Base-by-base conservation (phyloP, 2,113 vertebrate genomes). In the Tonatia bakeri region DNA sequence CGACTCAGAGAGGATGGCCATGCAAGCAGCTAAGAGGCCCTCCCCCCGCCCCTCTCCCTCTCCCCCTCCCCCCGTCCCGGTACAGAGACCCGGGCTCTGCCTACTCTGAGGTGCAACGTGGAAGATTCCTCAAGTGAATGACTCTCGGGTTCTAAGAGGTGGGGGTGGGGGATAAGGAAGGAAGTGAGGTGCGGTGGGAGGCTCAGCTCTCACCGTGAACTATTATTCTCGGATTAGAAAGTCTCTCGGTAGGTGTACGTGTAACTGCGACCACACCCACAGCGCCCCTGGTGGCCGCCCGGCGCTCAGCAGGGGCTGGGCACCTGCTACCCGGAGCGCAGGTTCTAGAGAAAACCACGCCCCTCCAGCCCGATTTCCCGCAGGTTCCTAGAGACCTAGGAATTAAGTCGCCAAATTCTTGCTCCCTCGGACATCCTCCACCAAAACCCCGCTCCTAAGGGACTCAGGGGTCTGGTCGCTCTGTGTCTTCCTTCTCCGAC, bases 31-130 rank as follows among this genome's bases (percentile, higher is more conserved):
- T 45, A 9, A 31, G 28, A 28, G 52, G 52, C 26, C 1, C 9
- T 16, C 10, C 14, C 7, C 0, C 2, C 16, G 36, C 65, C 10
- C 24, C 54, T 20, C 1, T 9, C 22, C 17, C 17, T 6, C 22
- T 13, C 13, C 24, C 2, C 9, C 22, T 9, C 13, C 10, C 0
- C 2, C 33, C 43, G 72, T 13, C 24, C 54, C 17, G 13, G 50
- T 0, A 4, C 24, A 50, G 50, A 38, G 45, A 65, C 10, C 26
- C 0, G 1, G 17, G 43, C 43, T 80, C 67, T 2, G 2, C 75
- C 36, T 43, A 12, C 59, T 67, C 19, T 87, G 90, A 69, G 59
- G 33, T 8, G 14, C 33, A 43, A 43, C 5, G 0, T 50, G 4
- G 4, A 86, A 61, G 83, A 45, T 11, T 38, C 65, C 20, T 3